A percentile compares a stretch with the other conserved stretches of the same genome.
Evolutionary conservation across 2,888 invertebrate species (phyloP).

Genomic region (Trachelus stipa): DNA sequence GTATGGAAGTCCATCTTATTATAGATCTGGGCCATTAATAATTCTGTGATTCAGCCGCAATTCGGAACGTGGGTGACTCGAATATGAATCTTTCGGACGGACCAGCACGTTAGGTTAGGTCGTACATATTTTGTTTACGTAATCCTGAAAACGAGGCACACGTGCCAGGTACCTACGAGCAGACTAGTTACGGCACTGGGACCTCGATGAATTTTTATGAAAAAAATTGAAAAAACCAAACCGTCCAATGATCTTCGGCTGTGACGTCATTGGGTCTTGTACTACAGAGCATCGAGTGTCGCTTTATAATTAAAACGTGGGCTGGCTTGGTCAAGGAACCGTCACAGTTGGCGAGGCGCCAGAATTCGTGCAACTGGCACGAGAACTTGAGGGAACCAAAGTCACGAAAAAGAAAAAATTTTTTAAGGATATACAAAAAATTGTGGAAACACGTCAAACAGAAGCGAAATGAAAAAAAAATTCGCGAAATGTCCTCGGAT

Average conservation of each 20-base stretch:
- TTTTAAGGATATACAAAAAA: neutral
- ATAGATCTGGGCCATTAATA: neutral
- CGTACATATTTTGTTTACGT: neutral
- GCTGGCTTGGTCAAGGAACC: slow-evolving; percentile 35
- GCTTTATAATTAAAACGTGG: slow-evolving; percentile 26
- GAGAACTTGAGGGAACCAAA: neutral
- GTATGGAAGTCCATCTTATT: neutral
- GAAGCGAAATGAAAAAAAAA: neutral
- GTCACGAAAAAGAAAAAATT: neutral
- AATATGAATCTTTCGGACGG: neutral
- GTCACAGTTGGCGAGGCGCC: slow-evolving; percentile 37
- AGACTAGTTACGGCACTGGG: neutral
- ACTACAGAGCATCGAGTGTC: neutral
- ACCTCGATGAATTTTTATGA: neutral
- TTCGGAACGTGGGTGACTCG: neutral
- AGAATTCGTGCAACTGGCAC: slow-evolving; percentile 21
- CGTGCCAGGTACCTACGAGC: neutral
- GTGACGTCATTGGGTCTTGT: neutral
- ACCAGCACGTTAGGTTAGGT: neutral
- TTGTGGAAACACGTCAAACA: no score
- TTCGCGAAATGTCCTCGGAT: neutral
- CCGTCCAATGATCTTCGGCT: neutral
- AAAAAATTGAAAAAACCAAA: neutral
- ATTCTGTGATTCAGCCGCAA: neutral
- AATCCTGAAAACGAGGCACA: no score